Evolutionary conservation across 1,140 invertebrate species (phyloP).

Genomic region (Drosophila orosa): DNA sequence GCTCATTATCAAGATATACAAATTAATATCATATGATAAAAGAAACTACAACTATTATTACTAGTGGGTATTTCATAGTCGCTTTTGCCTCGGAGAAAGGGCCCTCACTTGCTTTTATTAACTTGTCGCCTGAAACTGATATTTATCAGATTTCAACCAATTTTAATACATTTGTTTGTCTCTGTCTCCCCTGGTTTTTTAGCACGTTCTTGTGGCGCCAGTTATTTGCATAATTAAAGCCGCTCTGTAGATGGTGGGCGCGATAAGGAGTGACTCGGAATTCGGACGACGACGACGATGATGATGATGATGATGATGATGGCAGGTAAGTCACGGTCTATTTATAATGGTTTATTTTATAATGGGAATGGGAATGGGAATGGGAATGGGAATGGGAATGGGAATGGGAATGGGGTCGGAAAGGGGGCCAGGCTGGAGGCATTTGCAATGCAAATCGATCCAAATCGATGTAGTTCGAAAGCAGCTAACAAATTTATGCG

Average conservation of each 20-base stretch:
- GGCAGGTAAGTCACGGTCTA: conserved; percentile 63
- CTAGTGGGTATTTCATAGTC: conserved; percentile 16
- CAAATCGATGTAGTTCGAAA: conserved; percentile 41
- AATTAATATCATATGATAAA: not conserved
- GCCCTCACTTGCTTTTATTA: conserved; percentile 22
- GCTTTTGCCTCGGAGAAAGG: not conserved
- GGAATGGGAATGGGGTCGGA: not conserved
- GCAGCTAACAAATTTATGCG: conserved; percentile 67
- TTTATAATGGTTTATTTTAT: conserved; percentile 29
- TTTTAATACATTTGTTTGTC: conserved; percentile 26
- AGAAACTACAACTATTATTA: not conserved
- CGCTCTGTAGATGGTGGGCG: conserved; percentile 50
- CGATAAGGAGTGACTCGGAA: conserved; percentile 49
- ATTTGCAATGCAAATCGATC: conserved; percentile 64
- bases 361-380: conserved; percentile 2
- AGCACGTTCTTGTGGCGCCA: conserved; percentile 70
- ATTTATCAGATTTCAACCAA: conserved; percentile 59
- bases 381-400: not conserved
- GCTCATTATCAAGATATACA: not conserved
- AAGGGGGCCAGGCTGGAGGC: not conserved
- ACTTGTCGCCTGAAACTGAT: conserved; percentile 33
- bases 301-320: conserved; percentile 24
- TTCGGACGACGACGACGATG: not conserved
- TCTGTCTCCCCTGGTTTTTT: conserved; percentile 29
- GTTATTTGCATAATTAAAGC: conserved; percentile 77